These are phyloP conservation scores for Falco columbarius DNA, from an alignment of 2,797 vertebrate species.

Conservation along the genomic window DNA sequence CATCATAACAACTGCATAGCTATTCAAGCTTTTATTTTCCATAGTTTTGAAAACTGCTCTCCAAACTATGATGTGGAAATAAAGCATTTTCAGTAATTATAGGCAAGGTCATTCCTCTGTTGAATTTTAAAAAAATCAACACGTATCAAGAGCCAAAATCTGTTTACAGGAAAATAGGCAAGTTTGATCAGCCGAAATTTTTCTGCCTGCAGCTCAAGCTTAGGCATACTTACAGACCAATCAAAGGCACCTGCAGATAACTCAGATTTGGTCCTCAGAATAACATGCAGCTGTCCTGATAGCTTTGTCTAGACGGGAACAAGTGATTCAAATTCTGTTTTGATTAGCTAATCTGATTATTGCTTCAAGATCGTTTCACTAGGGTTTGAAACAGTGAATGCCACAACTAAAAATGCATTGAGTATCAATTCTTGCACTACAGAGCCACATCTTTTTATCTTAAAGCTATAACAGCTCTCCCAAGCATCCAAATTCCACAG, in stretches of 20 bases:
- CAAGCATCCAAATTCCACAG: not conserved
- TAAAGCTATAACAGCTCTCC: not conserved
- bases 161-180: not conserved
- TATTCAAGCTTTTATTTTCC: not conserved
- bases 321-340: not conserved
- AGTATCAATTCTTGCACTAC: not conserved
- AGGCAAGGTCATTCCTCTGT: not conserved
- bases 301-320: not conserved
- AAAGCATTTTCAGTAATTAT: not conserved
- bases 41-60: not conserved
- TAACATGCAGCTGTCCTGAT: not conserved
- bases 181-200: not conserved
- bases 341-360: not conserved
- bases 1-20: not conserved
- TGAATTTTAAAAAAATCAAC: not conserved
- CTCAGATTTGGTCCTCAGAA: not conserved
- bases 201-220: not conserved
- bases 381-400: not conserved
- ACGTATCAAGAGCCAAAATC: not conserved
- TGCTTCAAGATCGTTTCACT: not conserved
- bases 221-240: not conserved
- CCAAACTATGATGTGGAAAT: not conserved
- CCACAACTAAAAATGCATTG: not conserved
- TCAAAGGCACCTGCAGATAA: conserved; percentile 6
- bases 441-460: not conserved